Conservation (phyloP, 2,797 vertebrate genomes). For the Otolemur crassicaudatus region DNA sequence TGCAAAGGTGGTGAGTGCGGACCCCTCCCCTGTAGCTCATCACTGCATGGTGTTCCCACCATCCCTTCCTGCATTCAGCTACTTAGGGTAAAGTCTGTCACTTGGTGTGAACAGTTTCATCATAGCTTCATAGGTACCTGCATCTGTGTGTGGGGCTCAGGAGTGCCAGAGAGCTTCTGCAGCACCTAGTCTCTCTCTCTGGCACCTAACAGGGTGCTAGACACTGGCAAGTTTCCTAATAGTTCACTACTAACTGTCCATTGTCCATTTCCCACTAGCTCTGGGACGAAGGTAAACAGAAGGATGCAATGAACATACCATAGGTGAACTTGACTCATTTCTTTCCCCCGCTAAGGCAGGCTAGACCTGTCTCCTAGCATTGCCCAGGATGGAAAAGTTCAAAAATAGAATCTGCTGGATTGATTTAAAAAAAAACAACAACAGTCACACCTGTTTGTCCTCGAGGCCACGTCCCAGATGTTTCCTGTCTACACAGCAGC, state of each 20-base stretch:
- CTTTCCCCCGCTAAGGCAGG: neutral
- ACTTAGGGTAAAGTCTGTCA: neutral
- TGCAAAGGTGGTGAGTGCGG: neutral
- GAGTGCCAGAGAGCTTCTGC: accelerated
- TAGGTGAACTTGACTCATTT: neutral
- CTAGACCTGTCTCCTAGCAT: neutral
- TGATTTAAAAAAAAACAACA: neutral
- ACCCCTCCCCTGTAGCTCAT: accelerated
- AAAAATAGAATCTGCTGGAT: neutral
- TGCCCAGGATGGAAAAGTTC: neutral
- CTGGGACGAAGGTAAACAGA: neutral
- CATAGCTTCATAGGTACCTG: accelerated
- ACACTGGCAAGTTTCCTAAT: accelerated
- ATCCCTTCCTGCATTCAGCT: neutral
- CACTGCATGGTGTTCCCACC: accelerated
- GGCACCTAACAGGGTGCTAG: accelerated
- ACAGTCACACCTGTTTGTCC: neutral
- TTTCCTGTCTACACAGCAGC: neutral
- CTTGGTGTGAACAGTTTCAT: accelerated
- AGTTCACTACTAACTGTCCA: neutral
- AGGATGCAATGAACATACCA: neutral
- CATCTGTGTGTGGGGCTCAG: neutral
- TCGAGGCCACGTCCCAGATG: neutral
- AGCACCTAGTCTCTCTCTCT: neutral
- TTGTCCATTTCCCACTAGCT: neutral